Conservation (phyloP, 1,140 invertebrate species). For the Drosophila hydei region DNA sequence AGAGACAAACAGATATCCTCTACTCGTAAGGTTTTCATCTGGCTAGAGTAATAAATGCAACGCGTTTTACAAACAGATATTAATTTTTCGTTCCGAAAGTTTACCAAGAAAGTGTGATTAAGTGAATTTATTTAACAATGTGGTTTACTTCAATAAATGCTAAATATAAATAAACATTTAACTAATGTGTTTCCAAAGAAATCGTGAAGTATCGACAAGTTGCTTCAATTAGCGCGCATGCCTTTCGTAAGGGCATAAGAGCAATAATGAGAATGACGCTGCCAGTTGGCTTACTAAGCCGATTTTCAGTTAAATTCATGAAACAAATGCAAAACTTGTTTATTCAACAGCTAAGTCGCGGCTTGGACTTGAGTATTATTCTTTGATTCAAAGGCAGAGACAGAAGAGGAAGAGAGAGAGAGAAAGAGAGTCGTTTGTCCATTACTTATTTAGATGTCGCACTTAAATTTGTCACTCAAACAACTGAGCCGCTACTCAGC, state of each 20-base stretch:
- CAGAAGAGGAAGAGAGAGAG: background rate
- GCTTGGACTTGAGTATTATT: conserved; percentile 45
- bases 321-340: conserved; percentile 78
- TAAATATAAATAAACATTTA: background rate
- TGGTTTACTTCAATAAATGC: background rate
- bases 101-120: no score
- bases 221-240: conserved; percentile 1
- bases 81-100: no score
- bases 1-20: no score
- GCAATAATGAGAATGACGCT: conserved; percentile 45
- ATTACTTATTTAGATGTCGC: conserved; percentile 74
- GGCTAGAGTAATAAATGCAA: no score
- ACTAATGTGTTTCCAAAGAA: no score
- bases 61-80: no score
- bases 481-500: conserved; percentile 24
- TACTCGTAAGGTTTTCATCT: no score
- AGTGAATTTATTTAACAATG: no score
- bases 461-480: conserved; percentile 77
- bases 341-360: conserved; percentile 75
- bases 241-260: conserved; percentile 36
- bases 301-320: conserved; percentile 72
- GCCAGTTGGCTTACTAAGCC: conserved; percentile 52
- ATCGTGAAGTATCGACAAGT: background rate
- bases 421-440: conserved; percentile 11
- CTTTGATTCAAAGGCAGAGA: conserved; percentile 36